phyloP scores from a whole-genome alignment of 1,140 invertebrate species.

The Drosophila paulistorum region DNA sequence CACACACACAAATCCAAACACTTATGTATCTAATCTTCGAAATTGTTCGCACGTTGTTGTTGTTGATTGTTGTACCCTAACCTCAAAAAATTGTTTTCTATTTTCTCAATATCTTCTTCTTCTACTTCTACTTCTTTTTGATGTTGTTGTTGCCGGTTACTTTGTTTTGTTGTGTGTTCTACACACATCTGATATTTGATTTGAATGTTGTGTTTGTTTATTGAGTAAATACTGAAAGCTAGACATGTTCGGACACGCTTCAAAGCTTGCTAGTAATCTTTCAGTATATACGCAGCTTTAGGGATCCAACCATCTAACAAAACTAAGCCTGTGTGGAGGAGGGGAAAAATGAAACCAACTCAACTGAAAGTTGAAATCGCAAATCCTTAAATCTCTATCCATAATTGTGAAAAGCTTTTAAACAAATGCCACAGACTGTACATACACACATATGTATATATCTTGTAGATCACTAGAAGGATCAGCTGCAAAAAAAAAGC shows the following conservation, averaged over 20 bases:
- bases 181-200: conserved; percentile 18
- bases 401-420: background rate
- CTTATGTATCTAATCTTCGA: conserved; percentile 13
- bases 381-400: background rate
- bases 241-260: conserved; percentile 67
- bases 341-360: background rate
- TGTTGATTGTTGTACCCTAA: conserved; percentile 37
- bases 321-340: background rate
- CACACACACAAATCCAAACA: conserved; percentile 15
- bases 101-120: conserved; percentile 6
- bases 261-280: conserved; percentile 58
- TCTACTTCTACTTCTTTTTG: too few relatives aligned
- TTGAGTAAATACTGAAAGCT: conserved; percentile 68
- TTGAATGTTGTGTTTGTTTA: conserved; percentile 28
- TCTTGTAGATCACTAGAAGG: background rate
- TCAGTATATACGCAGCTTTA: conserved; percentile 49
- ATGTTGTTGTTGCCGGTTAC: conserved; percentile 52
- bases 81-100: conserved; percentile 26
- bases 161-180: conserved; percentile 40
- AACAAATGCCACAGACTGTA: background rate
- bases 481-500: conserved; percentile 1
- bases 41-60: conserved; percentile 38
- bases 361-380: background rate
- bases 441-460: background rate
- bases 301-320: conserved; percentile 11